phyloP scores from a whole-genome alignment of 2,797 vertebrate species.

The Sebastes melanostomus region DNA sequence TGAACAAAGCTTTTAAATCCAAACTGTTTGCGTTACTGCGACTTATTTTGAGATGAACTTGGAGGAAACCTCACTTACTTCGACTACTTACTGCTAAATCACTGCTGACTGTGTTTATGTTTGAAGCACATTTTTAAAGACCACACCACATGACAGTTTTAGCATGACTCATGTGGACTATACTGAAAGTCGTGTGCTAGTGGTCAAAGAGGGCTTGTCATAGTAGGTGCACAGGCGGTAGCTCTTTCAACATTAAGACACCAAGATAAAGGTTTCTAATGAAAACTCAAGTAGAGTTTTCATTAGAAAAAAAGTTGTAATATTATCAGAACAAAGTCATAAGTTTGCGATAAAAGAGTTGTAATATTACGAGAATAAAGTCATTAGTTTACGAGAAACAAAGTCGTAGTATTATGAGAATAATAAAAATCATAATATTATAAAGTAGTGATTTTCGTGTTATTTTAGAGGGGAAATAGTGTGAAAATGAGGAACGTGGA shows the following conservation, averaged over 20 bases:
- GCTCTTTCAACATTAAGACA: background rate
- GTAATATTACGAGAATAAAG: too few relatives aligned
- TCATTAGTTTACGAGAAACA: too few relatives aligned
- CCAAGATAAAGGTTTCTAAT: too few relatives aligned
- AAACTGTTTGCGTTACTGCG: conserved; percentile 47
- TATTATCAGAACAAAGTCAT: too few relatives aligned
- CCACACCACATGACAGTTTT: background rate
- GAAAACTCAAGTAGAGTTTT: too few relatives aligned
- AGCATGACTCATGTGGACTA: background rate
- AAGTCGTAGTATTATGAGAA: too few relatives aligned
- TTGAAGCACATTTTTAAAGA: background rate
- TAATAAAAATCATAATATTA: too few relatives aligned
- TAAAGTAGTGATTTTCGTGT: too few relatives aligned
- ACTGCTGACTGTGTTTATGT: background rate
- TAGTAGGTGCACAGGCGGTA: background rate
- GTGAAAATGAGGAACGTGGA: too few relatives aligned
- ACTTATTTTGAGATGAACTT: background rate
- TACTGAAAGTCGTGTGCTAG: background rate
- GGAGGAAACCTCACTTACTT: background rate
- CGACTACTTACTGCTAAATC: background rate
- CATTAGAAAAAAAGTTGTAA: too few relatives aligned
- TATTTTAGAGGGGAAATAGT: too few relatives aligned
- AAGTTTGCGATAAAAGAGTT: too few relatives aligned
- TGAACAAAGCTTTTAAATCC: conserved; percentile 47
- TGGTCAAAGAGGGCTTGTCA: background rate